Percentiles rank a stretch among this genome's conserved stretches.
Conservation (phyloP, 1,140 invertebrate species). For the Potamilus streckersoni region DNA sequence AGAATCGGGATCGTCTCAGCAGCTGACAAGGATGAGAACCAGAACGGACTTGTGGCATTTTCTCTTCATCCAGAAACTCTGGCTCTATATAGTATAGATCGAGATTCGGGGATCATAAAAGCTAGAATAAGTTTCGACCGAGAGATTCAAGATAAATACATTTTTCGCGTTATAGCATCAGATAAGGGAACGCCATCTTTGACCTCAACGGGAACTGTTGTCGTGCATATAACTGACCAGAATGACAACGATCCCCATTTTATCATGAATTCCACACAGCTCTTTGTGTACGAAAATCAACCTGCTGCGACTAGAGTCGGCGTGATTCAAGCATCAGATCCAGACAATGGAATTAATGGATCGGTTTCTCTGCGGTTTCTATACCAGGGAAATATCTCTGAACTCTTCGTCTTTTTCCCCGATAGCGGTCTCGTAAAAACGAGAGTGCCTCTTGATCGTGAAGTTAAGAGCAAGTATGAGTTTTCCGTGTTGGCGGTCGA, state of each 20-base stretch:
- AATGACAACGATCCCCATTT: constrained; percentile 32
- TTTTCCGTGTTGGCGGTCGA: constrained; percentile 18
- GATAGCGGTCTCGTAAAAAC: constrained; percentile 12
- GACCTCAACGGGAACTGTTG: constrained; percentile 21
- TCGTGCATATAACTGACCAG: constrained; percentile 15
- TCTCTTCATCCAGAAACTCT: constrained; percentile 18
- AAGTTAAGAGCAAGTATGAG: constrained; percentile 8
- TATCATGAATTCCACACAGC: constrained; percentile 8
- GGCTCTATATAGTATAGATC: constrained; percentile 12
- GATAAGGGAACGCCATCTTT: constrained; percentile 11
- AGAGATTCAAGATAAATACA: constrained; percentile 13
- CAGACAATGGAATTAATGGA: constrained; percentile 24
- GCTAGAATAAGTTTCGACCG: constrained; percentile 15
- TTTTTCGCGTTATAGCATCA: constrained; percentile 21
- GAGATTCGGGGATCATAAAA: constrained; percentile 12
- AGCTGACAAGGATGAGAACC: constrained; percentile 20
- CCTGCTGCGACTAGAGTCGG: constrained; percentile 6
- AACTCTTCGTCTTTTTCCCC: constrained; percentile 14
- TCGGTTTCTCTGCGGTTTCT: constrained; percentile 20
- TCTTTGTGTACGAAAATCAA: constrained; percentile 15
- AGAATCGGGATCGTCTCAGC: constrained; percentile 21
- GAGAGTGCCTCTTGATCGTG: constrained; percentile 14
- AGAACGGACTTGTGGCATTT: constrained; percentile 29
- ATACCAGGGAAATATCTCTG: background rate
- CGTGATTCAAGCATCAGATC: constrained; percentile 17